phyloP scores from a whole-genome alignment of 1,140 invertebrate species.

The Aporrectodea caliginosa region DNA sequence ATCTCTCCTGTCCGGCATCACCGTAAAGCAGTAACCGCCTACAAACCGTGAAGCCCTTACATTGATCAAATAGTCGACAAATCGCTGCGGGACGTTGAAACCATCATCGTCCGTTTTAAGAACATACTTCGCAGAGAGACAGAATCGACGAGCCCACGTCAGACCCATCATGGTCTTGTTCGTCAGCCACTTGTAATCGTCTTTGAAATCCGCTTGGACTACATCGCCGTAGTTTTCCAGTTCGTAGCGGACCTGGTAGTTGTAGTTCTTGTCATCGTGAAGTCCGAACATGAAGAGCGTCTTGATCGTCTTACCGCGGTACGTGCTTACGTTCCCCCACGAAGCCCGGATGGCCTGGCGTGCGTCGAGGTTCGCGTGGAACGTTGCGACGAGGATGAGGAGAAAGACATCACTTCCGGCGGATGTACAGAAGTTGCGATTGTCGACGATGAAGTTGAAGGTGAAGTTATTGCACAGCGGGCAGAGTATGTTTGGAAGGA shows the following conservation, averaged over 20 bases:
- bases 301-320: slow-evolving; percentile 20
- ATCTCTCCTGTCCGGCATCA: slow-evolving; percentile 19
- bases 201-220: slow-evolving; percentile 33
- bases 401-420: slow-evolving; percentile 13
- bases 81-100: slow-evolving; percentile 27
- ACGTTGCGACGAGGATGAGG: slow-evolving; percentile 20
- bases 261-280: slow-evolving; percentile 24
- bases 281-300: slow-evolving; percentile 29
- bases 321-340: slow-evolving; percentile 5
- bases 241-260: slow-evolving; percentile 25
- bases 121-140: slow-evolving; percentile 24
- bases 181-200: slow-evolving; percentile 29
- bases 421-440: background rate
- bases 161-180: slow-evolving; percentile 34
- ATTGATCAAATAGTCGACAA: slow-evolving; percentile 21
- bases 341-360: slow-evolving; percentile 19
- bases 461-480: slow-evolving; percentile 24
- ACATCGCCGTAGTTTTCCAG: slow-evolving; percentile 30
- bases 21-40: slow-evolving; percentile 29
- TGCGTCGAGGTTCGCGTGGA: slow-evolving; percentile 14
- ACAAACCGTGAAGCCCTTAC: slow-evolving; percentile 15
- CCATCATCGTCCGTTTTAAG: slow-evolving; percentile 35
- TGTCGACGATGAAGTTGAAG: slow-evolving; percentile 15
- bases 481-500: slow-evolving; percentile 25
- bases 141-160: slow-evolving; percentile 28